Percentiles rank a stretch among this genome's conserved stretches.
phyloP scores from a whole-genome alignment of 2,113 vertebrate species.

The Nothobranchius furzeri region DNA sequence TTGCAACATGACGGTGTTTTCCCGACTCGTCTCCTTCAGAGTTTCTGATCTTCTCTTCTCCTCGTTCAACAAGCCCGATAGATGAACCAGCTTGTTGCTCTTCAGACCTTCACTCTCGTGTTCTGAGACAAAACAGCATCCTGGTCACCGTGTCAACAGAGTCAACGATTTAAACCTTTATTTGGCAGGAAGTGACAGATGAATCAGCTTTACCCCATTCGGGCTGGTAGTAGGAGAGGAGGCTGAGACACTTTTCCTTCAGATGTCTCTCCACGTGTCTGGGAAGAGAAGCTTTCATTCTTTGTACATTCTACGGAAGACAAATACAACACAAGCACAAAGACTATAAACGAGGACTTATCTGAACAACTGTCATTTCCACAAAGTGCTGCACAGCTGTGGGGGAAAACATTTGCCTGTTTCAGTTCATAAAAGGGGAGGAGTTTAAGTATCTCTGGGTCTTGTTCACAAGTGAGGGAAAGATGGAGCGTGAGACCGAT shows the following conservation, averaged over 20 bases:
- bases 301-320: conserved; percentile 73
- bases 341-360: too few species aligned
- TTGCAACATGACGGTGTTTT: conserved; percentile 77
- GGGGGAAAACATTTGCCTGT: too few species aligned
- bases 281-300: conserved; percentile 78
- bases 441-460: too few species aligned
- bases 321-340: not conserved
- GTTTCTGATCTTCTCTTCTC: conserved; percentile 78
- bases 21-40: conserved; percentile 67
- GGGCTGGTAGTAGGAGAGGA: conserved; percentile 85
- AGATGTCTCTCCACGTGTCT: conserved; percentile 81
- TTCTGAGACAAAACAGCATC: conserved; percentile 65
- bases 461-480: too few species aligned
- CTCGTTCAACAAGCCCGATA: conserved; percentile 74
- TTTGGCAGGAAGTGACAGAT: not conserved
- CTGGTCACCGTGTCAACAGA: not conserved
- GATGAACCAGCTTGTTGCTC: conserved; percentile 74
- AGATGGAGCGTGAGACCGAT: too few species aligned
- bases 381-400: too few species aligned
- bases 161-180: not conserved
- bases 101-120: conserved; percentile 78
- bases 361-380: too few species aligned
- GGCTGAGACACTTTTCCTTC: conserved; percentile 79
- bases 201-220: conserved; percentile 74
- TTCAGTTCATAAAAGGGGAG: too few species aligned